Percentiles rank a stretch among this genome's conserved stretches.
Conservation (phyloP, 1,140 invertebrate species). For the Lutraria rhynchaena region DNA sequence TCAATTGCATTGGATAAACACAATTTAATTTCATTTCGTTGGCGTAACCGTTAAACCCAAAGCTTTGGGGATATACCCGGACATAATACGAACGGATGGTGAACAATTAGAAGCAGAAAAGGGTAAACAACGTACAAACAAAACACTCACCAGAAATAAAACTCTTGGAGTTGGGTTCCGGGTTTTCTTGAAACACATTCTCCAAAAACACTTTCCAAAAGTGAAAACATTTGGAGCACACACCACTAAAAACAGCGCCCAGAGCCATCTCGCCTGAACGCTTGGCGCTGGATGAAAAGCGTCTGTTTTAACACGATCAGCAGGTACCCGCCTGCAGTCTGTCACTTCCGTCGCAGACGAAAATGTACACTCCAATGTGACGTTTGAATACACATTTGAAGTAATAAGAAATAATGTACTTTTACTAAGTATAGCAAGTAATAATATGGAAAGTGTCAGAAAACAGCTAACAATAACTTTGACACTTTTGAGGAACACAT, state of each 20-base stretch:
- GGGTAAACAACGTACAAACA: too few relatives aligned
- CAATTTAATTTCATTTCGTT: too few relatives aligned
- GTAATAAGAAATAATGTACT: conserved; percentile 76
- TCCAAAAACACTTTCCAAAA: conserved; percentile 72
- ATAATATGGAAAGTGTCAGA: conserved; percentile 69
- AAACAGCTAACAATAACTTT: conserved; percentile 76
- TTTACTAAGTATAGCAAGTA: conserved; percentile 73
- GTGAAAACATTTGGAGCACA: conserved; percentile 73
- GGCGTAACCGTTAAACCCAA: too few relatives aligned
- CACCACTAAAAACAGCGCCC: conserved; percentile 74
- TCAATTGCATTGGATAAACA: too few relatives aligned
- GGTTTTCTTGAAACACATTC: conserved; percentile 76
- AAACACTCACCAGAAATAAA: conserved; percentile 67
- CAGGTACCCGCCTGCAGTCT: conserved; percentile 64
- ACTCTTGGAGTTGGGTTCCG: conserved; percentile 66
- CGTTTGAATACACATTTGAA: conserved; percentile 76
- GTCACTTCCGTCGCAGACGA: conserved; percentile 60
- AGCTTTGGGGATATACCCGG: too few relatives aligned
- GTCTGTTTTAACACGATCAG: conserved; percentile 61
- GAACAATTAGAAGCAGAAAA: too few relatives aligned
- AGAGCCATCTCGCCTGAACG: conserved; percentile 73
- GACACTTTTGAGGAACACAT: conserved; percentile 63
- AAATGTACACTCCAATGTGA: conserved; percentile 69
- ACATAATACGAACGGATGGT: too few relatives aligned
- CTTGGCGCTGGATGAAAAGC: conserved; percentile 66